Percentiles rank a stretch among this genome's conserved stretches.
phyloP scores from a whole-genome alignment of 1,140 invertebrate genomes.

The Lithobius niger region DNA sequence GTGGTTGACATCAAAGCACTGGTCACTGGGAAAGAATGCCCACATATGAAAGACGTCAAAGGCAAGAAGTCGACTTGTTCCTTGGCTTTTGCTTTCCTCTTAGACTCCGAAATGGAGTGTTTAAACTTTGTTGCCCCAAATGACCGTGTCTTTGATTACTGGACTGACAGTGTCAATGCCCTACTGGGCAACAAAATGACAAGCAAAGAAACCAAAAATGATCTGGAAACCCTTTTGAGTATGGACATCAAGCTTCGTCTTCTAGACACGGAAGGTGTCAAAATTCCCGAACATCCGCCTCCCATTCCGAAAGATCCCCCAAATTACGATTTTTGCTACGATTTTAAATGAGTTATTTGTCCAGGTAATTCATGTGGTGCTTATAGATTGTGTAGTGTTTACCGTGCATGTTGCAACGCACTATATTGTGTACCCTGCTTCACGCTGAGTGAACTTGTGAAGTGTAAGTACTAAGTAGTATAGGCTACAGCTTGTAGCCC shows the following conservation, averaged over 20 bases:
- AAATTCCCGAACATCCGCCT: constrained; percentile 84
- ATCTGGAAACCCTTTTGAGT: constrained; percentile 78
- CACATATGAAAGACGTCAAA: constrained; percentile 74
- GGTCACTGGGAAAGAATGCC: constrained; percentile 81
- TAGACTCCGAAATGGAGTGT: constrained; percentile 56
- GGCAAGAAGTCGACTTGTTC: constrained; percentile 63
- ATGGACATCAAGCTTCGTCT: constrained; percentile 93
- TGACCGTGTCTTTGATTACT: constrained; percentile 79
- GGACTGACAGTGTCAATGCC: constrained; percentile 91
- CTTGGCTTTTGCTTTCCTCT: constrained; percentile 67
- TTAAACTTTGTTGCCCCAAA: constrained; percentile 86
- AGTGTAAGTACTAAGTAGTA: no score
- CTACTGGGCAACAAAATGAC: constrained; percentile 74
- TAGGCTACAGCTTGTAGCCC: no score
- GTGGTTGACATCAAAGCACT: constrained; percentile 79
- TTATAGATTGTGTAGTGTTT: no score
- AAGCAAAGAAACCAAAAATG: constrained; percentile 74
- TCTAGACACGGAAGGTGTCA: constrained; percentile 85
- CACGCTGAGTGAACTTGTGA: no score
- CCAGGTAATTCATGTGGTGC: no score
- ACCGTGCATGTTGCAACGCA: no score
- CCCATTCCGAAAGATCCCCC: constrained; percentile 72
- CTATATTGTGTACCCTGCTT: no score
- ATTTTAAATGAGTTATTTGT: constrained; percentile 11
- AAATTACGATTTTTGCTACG: constrained; percentile 64